phyloP scores from a whole-genome alignment of 2,797 vertebrate genomes.

The Emys orbicularis region DNA sequence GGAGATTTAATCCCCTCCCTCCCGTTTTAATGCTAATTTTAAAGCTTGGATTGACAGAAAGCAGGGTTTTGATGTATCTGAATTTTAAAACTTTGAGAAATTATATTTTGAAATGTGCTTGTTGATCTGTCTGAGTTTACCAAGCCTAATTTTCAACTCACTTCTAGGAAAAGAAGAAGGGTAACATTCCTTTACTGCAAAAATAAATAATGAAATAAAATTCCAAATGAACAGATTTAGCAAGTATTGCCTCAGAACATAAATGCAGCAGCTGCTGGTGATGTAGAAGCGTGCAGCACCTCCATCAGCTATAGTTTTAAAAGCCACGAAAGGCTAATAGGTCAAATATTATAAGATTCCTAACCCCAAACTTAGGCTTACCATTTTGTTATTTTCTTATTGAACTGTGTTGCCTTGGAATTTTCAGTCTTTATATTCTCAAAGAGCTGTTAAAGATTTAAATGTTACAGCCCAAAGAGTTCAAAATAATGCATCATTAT shows the following conservation, averaged over 20 bases:
- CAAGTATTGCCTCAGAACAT: not conserved
- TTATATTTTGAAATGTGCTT: fast-evolving
- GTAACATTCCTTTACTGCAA: not conserved
- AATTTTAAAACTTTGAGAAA: not conserved
- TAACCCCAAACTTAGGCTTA: fast-evolving
- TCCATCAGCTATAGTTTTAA: not conserved
- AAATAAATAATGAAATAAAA: not conserved
- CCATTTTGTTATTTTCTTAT: fast-evolving
- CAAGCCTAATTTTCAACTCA: not conserved
- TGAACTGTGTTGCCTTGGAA: fast-evolving
- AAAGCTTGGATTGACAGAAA: not conserved
- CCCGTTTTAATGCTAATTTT: too few species aligned
- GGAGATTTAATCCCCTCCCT: too few species aligned
- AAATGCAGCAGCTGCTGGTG: not conserved
- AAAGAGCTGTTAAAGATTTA: fast-evolving
- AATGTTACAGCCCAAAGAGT: fast-evolving
- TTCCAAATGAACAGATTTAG: not conserved
- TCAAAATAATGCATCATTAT: not conserved
- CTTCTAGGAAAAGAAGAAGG: not conserved
- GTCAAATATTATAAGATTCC: fast-evolving
- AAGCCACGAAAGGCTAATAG: fast-evolving
- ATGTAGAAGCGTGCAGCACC: not conserved
- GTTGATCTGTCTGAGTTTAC: fast-evolving
- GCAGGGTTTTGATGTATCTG: too few species aligned
- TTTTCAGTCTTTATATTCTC: not conserved